Evolutionary conservation across 1,140 invertebrate genomes (phyloP).

Genomic region (Arion vulgaris): DNA sequence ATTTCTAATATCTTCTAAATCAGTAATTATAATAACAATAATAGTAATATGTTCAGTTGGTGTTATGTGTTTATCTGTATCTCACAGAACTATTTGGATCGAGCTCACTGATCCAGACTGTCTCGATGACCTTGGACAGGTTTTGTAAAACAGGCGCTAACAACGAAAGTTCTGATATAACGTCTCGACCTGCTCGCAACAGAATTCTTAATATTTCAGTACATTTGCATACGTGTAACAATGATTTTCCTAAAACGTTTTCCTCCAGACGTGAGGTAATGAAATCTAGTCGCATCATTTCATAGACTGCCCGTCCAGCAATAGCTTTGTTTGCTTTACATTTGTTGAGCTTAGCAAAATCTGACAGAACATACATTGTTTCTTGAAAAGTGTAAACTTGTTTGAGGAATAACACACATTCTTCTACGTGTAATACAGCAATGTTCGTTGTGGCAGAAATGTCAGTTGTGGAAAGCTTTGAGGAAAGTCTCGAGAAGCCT

Average conservation of each 20-base stretch:
- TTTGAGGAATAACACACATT: not conserved
- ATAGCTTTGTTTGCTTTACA: not conserved
- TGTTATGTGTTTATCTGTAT: slow-evolving; percentile 14
- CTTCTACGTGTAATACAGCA: not conserved
- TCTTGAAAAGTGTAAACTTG: slow-evolving; percentile 1
- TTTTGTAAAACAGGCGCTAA: not conserved
- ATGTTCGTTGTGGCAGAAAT: no score
- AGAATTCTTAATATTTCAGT: not conserved
- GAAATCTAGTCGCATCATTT: slow-evolving; percentile 14
- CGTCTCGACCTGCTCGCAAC: not conserved
- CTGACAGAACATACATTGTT: not conserved
- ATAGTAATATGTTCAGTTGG: no score
- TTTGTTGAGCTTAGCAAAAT: not conserved
- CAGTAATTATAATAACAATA: no score
- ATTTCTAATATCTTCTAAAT: no score
- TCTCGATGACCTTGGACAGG: slow-evolving; percentile 11
- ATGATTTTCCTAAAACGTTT: not conserved
- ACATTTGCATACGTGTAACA: not conserved
- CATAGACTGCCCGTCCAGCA: not conserved
- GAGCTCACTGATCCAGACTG: not conserved
- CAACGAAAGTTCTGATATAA: not conserved
- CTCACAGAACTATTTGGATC: not conserved
- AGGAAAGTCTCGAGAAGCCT: not conserved
- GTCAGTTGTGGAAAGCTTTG: not conserved
- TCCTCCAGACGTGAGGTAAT: not conserved